phyloP scores from a whole-genome alignment of 1,140 invertebrate genomes.

The Drosophila mayri region DNA sequence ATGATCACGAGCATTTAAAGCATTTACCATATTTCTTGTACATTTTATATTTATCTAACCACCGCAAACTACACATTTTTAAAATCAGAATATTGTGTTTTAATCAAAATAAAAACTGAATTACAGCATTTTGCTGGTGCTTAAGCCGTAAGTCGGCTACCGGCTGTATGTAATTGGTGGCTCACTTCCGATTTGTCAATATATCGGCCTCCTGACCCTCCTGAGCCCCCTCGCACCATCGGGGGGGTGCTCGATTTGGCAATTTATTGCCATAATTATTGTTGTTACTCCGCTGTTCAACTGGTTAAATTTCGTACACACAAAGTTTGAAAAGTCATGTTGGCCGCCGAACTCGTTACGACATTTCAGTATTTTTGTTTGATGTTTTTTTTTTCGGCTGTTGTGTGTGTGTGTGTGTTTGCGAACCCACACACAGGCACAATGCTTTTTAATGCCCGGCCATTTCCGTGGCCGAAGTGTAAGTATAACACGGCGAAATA shows the following conservation, averaged over 20 bases:
- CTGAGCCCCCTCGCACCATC: background rate
- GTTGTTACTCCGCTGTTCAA: conserved; percentile 32
- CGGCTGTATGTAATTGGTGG: conserved; percentile 38
- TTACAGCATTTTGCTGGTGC: background rate
- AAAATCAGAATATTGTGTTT: background rate
- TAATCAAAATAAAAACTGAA: no score
- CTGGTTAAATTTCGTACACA: conserved; percentile 53
- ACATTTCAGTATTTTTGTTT: conserved; percentile 31
- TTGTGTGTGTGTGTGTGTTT: background rate
- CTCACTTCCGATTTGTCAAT: conserved; percentile 73
- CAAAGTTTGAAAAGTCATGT: conserved; percentile 54
- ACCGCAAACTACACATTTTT: background rate
- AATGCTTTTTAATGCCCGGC: conserved; percentile 33
- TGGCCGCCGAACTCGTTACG: conserved; percentile 38
- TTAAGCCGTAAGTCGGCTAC: conserved; percentile 25
- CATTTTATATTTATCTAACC: background rate
- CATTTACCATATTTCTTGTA: background rate
- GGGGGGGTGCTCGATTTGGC: background rate
- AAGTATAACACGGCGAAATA: conserved; percentile 19
- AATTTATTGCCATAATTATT: conserved; percentile 36
- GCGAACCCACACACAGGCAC: conserved; percentile 11
- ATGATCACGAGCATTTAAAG: background rate
- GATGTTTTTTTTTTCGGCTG: conserved; percentile 15
- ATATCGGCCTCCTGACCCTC: conserved; percentile 1
- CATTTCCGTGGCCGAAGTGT: conserved; percentile 59